phyloP scores from a whole-genome alignment of 1,140 invertebrate species.

The Drosophila melanogaster region Release_6_plus_ISO1_MT NC_004354.4:15766001-15766500 shows the following conservation, averaged over 20 bases:
- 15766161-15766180: slow-evolving; percentile 70
- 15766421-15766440: slow-evolving; percentile 4
- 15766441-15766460: slow-evolving; percentile 19
- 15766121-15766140: slow-evolving; percentile 86
- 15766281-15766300: too few species aligned
- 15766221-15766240: slow-evolving; percentile 68
- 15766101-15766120: slow-evolving; percentile 87
- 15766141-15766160: slow-evolving; percentile 85
- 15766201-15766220: slow-evolving; percentile 41
- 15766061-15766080: slow-evolving; percentile 82
- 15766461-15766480: slow-evolving; percentile 5
- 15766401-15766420: slow-evolving; percentile 11
- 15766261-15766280: neutral
- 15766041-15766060: slow-evolving; percentile 84
- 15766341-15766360: neutral
- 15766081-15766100: slow-evolving; percentile 85
- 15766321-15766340: neutral
- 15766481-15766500: slow-evolving; percentile 17
- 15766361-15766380: neutral
- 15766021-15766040: slow-evolving; percentile 70
- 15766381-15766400: neutral
- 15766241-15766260: slow-evolving; percentile 1
- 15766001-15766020: slow-evolving; percentile 78
- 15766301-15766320: slow-evolving; percentile 25
- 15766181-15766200: slow-evolving; percentile 80